Evolutionary conservation across 2,888 invertebrate genomes (phyloP), one percentile per base, ranked within the genome.

Genomic region (Trichopria drosophilae): DNA sequence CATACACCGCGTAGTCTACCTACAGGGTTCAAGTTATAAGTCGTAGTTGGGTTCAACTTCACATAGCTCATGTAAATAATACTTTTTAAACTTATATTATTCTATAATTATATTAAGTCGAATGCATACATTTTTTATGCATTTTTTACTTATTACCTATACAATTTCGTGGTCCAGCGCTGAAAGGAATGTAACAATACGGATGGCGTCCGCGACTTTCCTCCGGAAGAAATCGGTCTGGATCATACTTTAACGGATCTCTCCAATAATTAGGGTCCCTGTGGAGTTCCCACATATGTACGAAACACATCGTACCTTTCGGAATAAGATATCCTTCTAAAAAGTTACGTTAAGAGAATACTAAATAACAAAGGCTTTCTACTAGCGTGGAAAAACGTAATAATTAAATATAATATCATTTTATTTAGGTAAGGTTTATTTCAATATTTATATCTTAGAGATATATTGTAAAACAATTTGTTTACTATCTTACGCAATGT

Each of bases 81-180:
- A n/a, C n/a, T n/a, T n/a, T n/a, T n/a, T n/a, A n/a, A n/a, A n/a
- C n/a, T n/a, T n/a, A n/a, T n/a, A n/a, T n/a, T n/a, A n/a, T n/a
- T n/a, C n/a, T n/a, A n/a, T n/a, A n/a, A n/a, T n/a, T n/a, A n/a
- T n/a, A n/a, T n/a, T n/a, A n/a, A n/a, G n/a, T n/a, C n/a, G n/a
- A n/a, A n/a, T n/a, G n/a, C n/a, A n/a, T n/a, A n/a, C n/a, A n/a
- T n/a, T n/a, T n/a, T n/a, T n/a, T n/a, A n/a, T n/a, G n/a, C n/a
- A 9, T 45, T 16, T 2, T 0, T 15, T 13, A 46, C 28, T 45
- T 45, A 35, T 64, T 73, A 84, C 84, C 86, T 57, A 86, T 85
- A 61, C 86, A 86, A 68, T 86, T 86, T 16, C 86, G 78, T 0
- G 82, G 81, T 3, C 86, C 85, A 1, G 84, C 85, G 65, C 85